A percentile compares a stretch with the other conserved stretches of the same genome.
Evolutionary conservation across 2,797 vertebrate genomes (phyloP).

Genomic region (Tachyglossus aculeatus): DNA sequence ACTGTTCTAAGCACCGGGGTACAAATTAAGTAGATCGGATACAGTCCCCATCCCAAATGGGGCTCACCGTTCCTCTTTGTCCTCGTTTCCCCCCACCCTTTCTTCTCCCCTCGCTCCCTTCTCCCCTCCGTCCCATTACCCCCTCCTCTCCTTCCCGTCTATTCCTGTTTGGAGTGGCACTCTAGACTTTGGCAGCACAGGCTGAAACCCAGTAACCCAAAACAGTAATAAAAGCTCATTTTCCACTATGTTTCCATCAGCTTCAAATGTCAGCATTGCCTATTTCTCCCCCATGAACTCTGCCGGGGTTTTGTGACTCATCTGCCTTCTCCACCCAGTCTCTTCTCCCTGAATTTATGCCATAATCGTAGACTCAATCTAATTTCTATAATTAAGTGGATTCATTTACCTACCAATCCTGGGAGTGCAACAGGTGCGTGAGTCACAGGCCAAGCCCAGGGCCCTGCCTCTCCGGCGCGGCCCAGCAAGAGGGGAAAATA

Average conservation of each 20-base stretch:
- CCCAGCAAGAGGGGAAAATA: slow-evolving; percentile 34
- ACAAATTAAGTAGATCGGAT: too few species aligned
- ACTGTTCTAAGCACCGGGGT: too few species aligned
- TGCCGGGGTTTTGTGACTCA: neutral
- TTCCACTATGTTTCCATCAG: neutral
- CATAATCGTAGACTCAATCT: slow-evolving; percentile 46
- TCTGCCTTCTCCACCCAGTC: slow-evolving; percentile 15
- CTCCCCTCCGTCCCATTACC: too few species aligned
- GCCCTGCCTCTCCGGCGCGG: slow-evolving; percentile 18
- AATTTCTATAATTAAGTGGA: slow-evolving; percentile 39
- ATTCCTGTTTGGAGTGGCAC: too few species aligned
- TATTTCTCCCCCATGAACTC: neutral
- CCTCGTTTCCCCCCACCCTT: too few species aligned
- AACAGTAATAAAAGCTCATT: too few species aligned
- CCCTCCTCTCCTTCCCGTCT: too few species aligned
- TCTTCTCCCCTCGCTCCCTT: too few species aligned
- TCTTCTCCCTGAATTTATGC: slow-evolving; percentile 20
- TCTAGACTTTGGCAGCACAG: too few species aligned
- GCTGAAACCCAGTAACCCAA: too few species aligned
- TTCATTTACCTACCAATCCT: neutral
- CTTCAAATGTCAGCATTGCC: fast-evolving
- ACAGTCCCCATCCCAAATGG: too few species aligned
- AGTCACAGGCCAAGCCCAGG: slow-evolving; percentile 15
- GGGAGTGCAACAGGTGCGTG: slow-evolving; percentile 11
- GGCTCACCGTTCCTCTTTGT: too few species aligned